Evolutionary conservation across 2,797 vertebrate species (phyloP), one percentile per base, ranked within the genome.

Genomic region (Ciconia nigra): DNA sequence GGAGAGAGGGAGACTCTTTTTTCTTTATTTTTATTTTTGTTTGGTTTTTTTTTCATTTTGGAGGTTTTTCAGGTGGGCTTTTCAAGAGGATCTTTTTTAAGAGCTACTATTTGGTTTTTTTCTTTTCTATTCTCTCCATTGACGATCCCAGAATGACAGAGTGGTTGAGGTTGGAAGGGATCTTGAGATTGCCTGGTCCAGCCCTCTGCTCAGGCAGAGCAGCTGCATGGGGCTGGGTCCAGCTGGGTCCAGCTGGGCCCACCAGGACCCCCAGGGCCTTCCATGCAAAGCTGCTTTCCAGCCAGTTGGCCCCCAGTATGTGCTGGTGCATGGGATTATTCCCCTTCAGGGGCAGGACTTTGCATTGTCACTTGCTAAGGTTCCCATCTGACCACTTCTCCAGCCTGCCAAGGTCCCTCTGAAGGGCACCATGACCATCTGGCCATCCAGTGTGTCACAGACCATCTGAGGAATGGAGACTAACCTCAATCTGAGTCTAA

Each of bases 1-100:
- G 59, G 29, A 74, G 31, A 17, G 26, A 47, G 31, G 4, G 25
- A 63, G 9, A 33, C 7, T 29, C 2, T 41, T 8, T 16, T 9
- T 29, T 5, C 0, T 0, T 25, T 46, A 3, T 2, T 28, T 29
- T 39, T 16, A 2, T 21, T 44, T 41, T 55, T 4, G 8, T 42
- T 17, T 42, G 7, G 21, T 15, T 20, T 14, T 3, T 37, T 71
- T 69, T 29, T 17, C 5, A 19, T 58, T 67, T 42, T 13, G 37
- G 10, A 13, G 8, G 8, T 46, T 42, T 82, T 80, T 58, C n/a
- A 29, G 37, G 17, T 58, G 25, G 72, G 29, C 15, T 93, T 96
- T 95, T 82, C 55, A 87, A 42, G 47, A 82, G 15, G 13, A 39
- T 47, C 7, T 67, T 63, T 94, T 84, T 22, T 37, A 86, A 84